Base-by-base conservation (phyloP, 2,797 vertebrate species). In the Aerospiza tachiro region DNA sequence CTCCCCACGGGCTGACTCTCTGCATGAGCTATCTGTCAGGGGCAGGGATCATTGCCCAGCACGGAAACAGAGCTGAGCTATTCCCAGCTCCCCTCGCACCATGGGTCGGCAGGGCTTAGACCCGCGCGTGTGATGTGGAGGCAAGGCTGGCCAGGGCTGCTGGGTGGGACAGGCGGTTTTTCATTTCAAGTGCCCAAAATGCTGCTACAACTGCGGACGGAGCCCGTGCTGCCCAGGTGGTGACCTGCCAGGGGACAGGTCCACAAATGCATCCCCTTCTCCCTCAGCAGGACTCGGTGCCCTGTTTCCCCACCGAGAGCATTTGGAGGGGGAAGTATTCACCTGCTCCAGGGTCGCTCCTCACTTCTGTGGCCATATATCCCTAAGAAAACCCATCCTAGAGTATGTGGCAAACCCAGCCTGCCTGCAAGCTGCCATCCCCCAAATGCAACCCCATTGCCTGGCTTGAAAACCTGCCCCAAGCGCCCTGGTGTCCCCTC, bases 101-200 rank as follows among this genome's bases (percentile, higher is more conserved):
- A 0, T 1, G n/a, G 59, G n/a, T 12, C 70, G 36, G 38, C 61
- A 10, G 53, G 3, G 6, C 61, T 86, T 70, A 55, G 38, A 14
- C 6, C 29, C 53, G 13, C 0, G 0, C 0, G 13, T 15, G 45
- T 4, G 45, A 22, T 50, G 35, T 5, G 1, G 45, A 67, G 21
- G 25, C 17, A 38, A n/a, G 16, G 28, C 40, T 28, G 38, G 28
- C 1, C 55, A 38, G 10, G 17, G 23, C 55, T 86, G 35, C 31
- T 0, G 4, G 71, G 22, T 14, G 29, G 58, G 31, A 72, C 9
- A 4, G 31, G 17, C 6, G 25, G 8, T 28, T 87, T 44, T 53
- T 23, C 18, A 29, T 35, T 35, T 62, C 2, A 1, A n/a, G 13
- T 16, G 11, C 31, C 12, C 68, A 25, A 33, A 25, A 53, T 61